These are phyloP conservation scores for Odontamblyopus lacepedii DNA, from an alignment of 2,797 vertebrate species.

Conservation along the genomic window DNA sequence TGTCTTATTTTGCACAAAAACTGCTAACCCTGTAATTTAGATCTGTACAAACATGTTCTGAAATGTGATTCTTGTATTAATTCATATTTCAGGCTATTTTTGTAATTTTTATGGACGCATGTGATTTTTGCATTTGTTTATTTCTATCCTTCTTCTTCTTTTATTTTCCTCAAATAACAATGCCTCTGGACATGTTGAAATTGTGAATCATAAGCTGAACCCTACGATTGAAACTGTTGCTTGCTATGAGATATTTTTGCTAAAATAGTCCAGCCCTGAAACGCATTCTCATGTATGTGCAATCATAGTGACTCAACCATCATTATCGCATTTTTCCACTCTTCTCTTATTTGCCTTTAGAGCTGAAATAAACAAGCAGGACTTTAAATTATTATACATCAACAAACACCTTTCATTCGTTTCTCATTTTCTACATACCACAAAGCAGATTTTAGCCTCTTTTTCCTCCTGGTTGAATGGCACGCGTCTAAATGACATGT, in stretches of 20 bases:
- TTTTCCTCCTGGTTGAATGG: slow-evolving; percentile 14
- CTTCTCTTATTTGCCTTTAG: background rate
- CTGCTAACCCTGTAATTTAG: no score
- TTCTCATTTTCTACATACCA: background rate
- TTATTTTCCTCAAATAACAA: no score
- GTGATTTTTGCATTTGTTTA: no score
- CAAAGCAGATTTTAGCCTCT: no score
- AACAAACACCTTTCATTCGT: background rate
- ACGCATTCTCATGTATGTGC: background rate
- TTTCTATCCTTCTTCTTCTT: no score
- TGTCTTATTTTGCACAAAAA: no score
- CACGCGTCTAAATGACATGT: slow-evolving; percentile 43
- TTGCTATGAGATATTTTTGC: no score
- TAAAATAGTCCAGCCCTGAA: background rate
- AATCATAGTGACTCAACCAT: background rate
- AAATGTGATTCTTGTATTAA: no score
- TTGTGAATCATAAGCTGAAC: background rate
- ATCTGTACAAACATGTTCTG: no score
- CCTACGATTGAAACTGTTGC: background rate
- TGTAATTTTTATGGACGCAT: no score
- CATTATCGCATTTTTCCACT: background rate
- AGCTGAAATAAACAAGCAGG: background rate
- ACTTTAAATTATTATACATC: background rate
- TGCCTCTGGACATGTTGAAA: no score
- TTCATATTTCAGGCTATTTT: no score